Evolutionary conservation across 2,797 vertebrate genomes (phyloP).

Genomic region (Bucorvus abyssinicus): DNA sequence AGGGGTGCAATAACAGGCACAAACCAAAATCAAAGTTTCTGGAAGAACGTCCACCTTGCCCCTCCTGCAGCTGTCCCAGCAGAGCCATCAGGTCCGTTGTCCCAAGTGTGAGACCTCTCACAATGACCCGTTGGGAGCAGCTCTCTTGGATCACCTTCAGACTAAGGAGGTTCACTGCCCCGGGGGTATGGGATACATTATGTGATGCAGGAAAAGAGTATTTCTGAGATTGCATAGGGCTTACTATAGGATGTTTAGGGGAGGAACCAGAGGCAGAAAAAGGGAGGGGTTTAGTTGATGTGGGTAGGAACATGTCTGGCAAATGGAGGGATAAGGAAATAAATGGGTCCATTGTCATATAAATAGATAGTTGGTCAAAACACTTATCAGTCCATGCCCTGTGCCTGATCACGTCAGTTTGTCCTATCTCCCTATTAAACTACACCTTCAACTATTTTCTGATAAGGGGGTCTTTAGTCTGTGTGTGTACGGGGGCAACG

Average conservation of each 20-base stretch:
- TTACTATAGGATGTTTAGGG: neutral
- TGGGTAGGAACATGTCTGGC: neutral
- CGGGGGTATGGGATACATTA: neutral
- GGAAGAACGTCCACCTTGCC: rapidly evolving
- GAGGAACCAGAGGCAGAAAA: neutral
- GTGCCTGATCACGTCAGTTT: neutral
- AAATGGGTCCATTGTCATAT: neutral
- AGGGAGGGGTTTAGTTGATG: neutral
- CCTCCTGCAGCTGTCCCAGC: neutral
- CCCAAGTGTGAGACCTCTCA: neutral
- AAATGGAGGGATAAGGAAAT: neutral
- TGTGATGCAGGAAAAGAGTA: neutral
- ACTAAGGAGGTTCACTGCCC: rapidly evolving
- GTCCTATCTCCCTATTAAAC: neutral
- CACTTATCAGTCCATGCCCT: neutral
- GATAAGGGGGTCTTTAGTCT: neutral
- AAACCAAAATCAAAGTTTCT: neutral
- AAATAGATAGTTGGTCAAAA: neutral
- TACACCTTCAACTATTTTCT: neutral
- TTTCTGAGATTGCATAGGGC: neutral
- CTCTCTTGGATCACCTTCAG: neutral
- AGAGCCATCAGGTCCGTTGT: neutral
- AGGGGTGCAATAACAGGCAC: neutral
- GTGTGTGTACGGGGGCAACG: rapidly evolving
- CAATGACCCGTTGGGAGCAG: neutral